A percentile compares a stretch with the other conserved stretches of the same genome.
phyloP scores from a whole-genome alignment of 2,888 invertebrate species.

The Strigamia transsilvanica region DNA sequence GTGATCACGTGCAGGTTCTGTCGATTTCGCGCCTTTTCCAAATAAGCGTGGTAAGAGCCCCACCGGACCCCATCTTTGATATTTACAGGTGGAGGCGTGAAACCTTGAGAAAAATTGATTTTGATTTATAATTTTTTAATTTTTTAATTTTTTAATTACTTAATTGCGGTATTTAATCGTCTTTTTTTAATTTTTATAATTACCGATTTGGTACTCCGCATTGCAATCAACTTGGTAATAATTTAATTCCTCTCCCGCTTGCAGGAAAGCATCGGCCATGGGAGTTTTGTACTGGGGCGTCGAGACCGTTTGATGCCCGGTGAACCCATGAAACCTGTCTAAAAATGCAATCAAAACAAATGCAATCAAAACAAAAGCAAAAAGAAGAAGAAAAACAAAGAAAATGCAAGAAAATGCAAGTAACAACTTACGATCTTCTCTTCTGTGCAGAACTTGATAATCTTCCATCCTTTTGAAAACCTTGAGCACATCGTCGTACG shows the following conservation, averaged over 20 bases:
- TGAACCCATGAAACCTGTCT: slow-evolving; percentile 57
- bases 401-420: too few species aligned
- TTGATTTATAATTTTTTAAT: background rate
- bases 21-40: slow-evolving; percentile 29
- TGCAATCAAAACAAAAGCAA: too few species aligned
- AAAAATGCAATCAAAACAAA: background rate
- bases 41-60: slow-evolving; percentile 29
- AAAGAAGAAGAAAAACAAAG: background rate
- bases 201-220: slow-evolving; percentile 58
- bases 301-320: slow-evolving; percentile 57
- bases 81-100: background rate
- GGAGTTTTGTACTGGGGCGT: slow-evolving; percentile 57
- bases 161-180: too few species aligned
- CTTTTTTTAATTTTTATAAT: slow-evolving; percentile 1
- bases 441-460: background rate
- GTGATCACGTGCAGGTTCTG: slow-evolving; percentile 42
- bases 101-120: slow-evolving; percentile 1
- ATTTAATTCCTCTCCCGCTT: slow-evolving; percentile 57
- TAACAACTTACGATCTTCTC: slow-evolving; percentile 38
- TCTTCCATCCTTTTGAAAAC: slow-evolving; percentile 65
- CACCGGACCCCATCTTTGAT: slow-evolving; percentile 44
- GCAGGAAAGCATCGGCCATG: slow-evolving; percentile 57
- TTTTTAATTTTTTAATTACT: background rate
- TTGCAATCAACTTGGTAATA: slow-evolving; percentile 58
- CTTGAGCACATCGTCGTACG: slow-evolving; percentile 65